These are phyloP conservation scores for Falco punctatus DNA, from an alignment of 2,113 vertebrate species.

Conservation along the genomic window DNA sequence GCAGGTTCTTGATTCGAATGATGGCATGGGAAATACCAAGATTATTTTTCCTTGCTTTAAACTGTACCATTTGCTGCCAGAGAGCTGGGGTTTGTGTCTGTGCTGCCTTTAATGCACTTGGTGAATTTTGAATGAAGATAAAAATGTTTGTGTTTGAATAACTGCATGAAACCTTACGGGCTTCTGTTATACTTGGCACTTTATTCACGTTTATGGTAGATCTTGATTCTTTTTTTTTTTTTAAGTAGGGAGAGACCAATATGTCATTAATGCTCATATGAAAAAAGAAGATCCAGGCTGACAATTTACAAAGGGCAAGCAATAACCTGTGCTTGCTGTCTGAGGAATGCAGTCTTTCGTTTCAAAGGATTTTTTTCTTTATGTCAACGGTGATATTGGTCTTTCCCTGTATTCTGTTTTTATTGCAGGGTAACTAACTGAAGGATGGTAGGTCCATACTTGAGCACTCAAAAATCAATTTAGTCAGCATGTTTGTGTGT, in stretches of 20 bases:
- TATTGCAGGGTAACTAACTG: constrained; percentile 37
- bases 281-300: neutral
- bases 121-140: constrained; percentile 75
- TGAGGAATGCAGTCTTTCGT: neutral
- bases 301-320: neutral
- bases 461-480: neutral
- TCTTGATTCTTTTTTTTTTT: constrained; percentile 32
- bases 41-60: constrained; percentile 79
- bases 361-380: constrained; percentile 1
- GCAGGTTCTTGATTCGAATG: constrained; percentile 76
- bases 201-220: constrained; percentile 62
- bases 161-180: constrained; percentile 82
- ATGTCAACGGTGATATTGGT: constrained; percentile 68
- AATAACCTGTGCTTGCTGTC: neutral
- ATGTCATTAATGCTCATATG: constrained; percentile 23
- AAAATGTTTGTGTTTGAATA: constrained; percentile 73
- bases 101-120: constrained; percentile 78
- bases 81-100: constrained; percentile 78
- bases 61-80: constrained; percentile 78
- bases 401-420: constrained; percentile 71
- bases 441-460: constrained; percentile 28
- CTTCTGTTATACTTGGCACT: constrained; percentile 79
- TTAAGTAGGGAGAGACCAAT: constrained; percentile 73
- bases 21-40: constrained; percentile 79
- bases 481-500: neutral